phyloP scores from a whole-genome alignment of 2,888 invertebrate species.

The Apamea monoglypha region DNA sequence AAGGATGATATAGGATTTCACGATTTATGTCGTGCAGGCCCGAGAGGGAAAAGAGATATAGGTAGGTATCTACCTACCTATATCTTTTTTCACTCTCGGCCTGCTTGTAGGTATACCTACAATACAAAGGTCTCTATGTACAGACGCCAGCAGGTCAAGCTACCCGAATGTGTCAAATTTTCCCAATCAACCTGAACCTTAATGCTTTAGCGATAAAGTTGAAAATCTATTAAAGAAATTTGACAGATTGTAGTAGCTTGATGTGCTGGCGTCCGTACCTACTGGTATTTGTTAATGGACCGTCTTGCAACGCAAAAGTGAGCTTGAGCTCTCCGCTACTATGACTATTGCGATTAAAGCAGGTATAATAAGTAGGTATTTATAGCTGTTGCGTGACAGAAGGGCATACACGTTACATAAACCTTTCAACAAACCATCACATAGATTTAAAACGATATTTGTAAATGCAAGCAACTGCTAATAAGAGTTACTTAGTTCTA shows the following conservation, averaged over 20 bases:
- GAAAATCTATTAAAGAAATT: no score
- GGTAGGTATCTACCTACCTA: no score
- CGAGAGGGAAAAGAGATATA: not conserved
- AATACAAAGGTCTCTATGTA: not conserved
- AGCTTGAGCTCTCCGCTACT: not conserved
- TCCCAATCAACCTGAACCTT: no score
- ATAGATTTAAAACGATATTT: not conserved
- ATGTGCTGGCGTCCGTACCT: not conserved
- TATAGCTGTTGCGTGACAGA: not conserved
- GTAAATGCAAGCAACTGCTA: not conserved
- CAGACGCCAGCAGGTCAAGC: no score
- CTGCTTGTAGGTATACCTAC: not conserved
- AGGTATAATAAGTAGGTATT: not conserved
- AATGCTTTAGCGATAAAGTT: no score
- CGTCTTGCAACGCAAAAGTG: not conserved
- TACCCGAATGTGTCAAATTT: no score
- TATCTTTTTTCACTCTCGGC: no score
- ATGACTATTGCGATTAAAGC: not conserved
- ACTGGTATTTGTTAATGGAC: not conserved
- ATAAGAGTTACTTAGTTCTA: not conserved
- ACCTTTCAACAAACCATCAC: not conserved
- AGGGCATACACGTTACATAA: not conserved
- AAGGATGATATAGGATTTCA: not conserved
- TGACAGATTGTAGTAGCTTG: no score
- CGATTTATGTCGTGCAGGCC: not conserved